Percentiles rank a stretch among this genome's conserved stretches.
phyloP scores from a whole-genome alignment of 2,797 vertebrate genomes.

The Xenops minutus region DNA sequence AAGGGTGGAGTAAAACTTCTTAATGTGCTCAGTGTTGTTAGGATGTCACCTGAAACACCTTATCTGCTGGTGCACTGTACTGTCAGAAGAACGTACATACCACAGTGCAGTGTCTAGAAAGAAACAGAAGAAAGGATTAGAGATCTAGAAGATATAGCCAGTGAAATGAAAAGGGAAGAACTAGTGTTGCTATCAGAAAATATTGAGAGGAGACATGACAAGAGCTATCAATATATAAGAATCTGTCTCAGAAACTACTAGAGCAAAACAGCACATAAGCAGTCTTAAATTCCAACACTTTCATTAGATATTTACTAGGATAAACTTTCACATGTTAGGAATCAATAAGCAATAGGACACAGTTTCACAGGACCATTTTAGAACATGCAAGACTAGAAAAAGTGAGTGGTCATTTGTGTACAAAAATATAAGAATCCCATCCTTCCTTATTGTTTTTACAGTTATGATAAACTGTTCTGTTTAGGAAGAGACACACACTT shows the following conservation, averaged over 20 bases:
- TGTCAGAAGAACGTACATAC: not conserved
- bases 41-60: not conserved
- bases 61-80: too few species aligned
- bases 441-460: not conserved
- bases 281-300: not conserved
- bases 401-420: not conserved
- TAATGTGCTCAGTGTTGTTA: not conserved
- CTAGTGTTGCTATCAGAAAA: not conserved
- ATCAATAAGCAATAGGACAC: not conserved
- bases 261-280: not conserved
- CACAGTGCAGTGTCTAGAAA: not conserved
- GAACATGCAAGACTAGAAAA: not conserved
- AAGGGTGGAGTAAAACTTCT: not conserved
- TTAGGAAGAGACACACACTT: not conserved
- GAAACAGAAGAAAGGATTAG: not conserved
- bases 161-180: not conserved
- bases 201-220: not conserved
- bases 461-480: not conserved
- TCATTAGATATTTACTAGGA: not conserved
- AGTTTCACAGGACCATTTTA: not conserved
- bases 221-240: not conserved
- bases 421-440: not conserved
- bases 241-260: not conserved
- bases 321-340: not conserved
- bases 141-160: fast-evolving